Evolutionary conservation across 2,888 invertebrate species (phyloP).

Genomic region (Pseudolycoriella hygida): DNA sequence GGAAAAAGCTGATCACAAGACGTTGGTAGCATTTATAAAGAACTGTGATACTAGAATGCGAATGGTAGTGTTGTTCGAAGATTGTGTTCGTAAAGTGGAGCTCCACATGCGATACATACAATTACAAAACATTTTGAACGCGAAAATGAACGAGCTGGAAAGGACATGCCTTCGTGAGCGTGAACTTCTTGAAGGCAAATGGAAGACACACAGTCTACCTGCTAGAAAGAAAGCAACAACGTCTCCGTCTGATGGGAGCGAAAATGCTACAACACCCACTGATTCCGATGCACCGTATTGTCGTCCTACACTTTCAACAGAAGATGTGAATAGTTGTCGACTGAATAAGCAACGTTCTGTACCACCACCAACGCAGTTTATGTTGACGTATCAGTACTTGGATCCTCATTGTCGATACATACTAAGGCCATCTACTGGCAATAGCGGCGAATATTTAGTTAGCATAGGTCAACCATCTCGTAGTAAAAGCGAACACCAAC

Average conservation of each 20-base stretch:
- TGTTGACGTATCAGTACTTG: constrained; percentile 47
- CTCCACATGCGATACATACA: constrained; percentile 86
- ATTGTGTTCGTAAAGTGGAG: constrained; percentile 85
- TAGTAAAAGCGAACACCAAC: constrained; percentile 47
- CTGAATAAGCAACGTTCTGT: constrained; percentile 26
- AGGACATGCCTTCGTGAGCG: constrained; percentile 63
- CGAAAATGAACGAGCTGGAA: constrained; percentile 71
- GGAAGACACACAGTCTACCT: constrained; percentile 79
- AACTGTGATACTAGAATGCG: constrained; percentile 79
- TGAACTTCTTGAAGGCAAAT: constrained; percentile 66
- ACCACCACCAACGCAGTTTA: constrained; percentile 31
- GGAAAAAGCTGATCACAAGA: constrained; percentile 86
- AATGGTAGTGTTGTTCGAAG: constrained; percentile 92
- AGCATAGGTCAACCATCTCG: constrained; percentile 46
- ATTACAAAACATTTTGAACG: constrained; percentile 65
- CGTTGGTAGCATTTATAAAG: constrained; percentile 82
- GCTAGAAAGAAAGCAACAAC: constrained; percentile 56
- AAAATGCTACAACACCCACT: constrained; percentile 32
- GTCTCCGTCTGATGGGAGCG: constrained; percentile 23
- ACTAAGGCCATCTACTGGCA: constrained; percentile 43
- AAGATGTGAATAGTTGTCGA: constrained; percentile 38
- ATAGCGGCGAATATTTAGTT: constrained; percentile 53
- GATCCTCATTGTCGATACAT: constrained; percentile 57
- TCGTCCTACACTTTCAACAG: constrained; percentile 64
- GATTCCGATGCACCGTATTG: constrained; percentile 38